Conservation (phyloP, 2,797 vertebrate genomes). For the Anguilla megastoma region DNA sequence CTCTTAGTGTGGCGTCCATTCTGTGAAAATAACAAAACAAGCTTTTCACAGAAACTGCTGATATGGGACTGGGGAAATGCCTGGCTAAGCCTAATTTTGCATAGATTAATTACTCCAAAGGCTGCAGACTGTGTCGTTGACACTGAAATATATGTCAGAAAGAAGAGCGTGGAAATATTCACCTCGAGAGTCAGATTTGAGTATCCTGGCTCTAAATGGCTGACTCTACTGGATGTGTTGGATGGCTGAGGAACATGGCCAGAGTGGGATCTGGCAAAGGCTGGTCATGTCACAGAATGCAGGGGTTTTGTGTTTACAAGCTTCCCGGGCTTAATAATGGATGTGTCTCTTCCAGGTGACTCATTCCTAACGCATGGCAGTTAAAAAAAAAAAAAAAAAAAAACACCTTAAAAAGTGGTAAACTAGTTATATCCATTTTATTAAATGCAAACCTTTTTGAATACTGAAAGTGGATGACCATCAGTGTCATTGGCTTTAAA, state of each 20-base stretch:
- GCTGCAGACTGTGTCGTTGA: neutral
- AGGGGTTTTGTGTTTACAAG: neutral
- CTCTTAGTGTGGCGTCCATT: neutral
- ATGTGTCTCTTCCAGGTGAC: conserved; percentile 42
- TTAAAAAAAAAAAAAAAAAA: conserved; percentile 7
- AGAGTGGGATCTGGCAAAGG: neutral
- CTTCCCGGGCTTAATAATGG: conserved; percentile 36
- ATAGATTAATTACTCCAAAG: neutral
- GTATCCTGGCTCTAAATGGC: neutral
- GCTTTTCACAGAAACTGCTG: neutral
- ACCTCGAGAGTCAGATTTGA: neutral
- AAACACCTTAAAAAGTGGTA: neutral
- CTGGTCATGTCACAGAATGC: neutral
- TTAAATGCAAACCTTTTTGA: neutral
- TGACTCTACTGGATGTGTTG: neutral
- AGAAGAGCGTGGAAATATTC: neutral
- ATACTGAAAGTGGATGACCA: neutral
- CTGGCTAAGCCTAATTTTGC: neutral
- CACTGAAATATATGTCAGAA: neutral
- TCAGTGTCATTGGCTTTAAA: neutral
- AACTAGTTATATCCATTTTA: neutral
- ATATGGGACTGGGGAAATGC: neutral
- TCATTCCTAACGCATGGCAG: conserved; percentile 38
- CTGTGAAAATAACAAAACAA: neutral
- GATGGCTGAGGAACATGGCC: neutral